Evolutionary conservation across 2,888 invertebrate species (phyloP).

Genomic region (Meloe dianella): DNA sequence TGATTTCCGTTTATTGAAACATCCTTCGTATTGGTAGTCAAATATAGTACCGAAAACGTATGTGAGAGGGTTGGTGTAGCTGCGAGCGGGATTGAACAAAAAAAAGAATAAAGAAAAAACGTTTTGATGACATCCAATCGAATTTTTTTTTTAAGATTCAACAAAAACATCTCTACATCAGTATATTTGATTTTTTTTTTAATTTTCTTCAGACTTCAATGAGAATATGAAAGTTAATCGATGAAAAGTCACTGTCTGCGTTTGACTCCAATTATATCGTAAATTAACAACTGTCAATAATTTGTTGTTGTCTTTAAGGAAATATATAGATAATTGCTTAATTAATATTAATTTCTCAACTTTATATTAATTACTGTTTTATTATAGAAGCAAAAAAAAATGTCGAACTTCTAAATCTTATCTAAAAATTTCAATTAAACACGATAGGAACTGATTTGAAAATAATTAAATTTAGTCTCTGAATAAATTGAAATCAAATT

Average conservation of each 20-base stretch:
- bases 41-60: not conserved
- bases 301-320: not conserved
- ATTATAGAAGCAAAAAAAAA: not conserved
- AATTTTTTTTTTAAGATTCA: not conserved
- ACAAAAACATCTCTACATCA: not conserved
- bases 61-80: not conserved
- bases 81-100: not conserved
- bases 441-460: not conserved
- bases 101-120: too few relatives aligned
- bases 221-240: not conserved
- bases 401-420: not conserved
- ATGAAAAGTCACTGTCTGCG: not conserved
- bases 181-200: not conserved
- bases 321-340: slow-evolving; percentile 1
- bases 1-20: slow-evolving; percentile 3
- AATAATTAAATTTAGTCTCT: not conserved
- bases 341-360: slow-evolving; percentile 5
- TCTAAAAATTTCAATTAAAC: not conserved
- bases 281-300: slow-evolving; percentile 5
- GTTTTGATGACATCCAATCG: not conserved
- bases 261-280: slow-evolving; percentile 7
- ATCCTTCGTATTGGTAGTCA: not conserved
- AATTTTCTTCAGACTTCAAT: not conserved
- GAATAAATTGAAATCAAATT: slow-evolving; percentile 3
- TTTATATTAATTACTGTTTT: not conserved